Base-by-base conservation (phyloP, 2,888 invertebrate species). In the Beris chalybata region DNA sequence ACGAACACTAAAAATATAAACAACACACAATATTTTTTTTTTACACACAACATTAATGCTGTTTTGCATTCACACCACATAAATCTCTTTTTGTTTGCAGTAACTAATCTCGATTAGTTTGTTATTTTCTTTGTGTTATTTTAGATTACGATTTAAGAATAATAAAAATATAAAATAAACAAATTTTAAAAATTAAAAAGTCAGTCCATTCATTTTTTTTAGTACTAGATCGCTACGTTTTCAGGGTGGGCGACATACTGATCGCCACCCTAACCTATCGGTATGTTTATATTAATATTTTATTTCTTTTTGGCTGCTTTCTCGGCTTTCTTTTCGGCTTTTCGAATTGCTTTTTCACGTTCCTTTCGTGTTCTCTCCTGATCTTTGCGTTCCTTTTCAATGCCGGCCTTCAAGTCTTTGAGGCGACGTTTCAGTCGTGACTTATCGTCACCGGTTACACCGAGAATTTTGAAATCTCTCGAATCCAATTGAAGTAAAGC, bases 401-500 rank as follows among this genome's bases (percentile, higher is more conserved):
- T 88, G 75, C 89, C 89, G 68, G 87, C 81, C 74, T 90, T 88
- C 54, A 94, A 84, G 73, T 93, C 93, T 81, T 94, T 94, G 72
- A 94, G 86, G 77, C 92, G 91, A 48, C 92, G 85, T 80, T 94
- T 94, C 77, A 94, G 84, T 71, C 90, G 87, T 70, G 88, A 87
- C 78, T 93, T 93, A 79, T 93, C 93, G 69, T 92, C 91, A 45
- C 88, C 86, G 64, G 85, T 85, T 56, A 93, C 87, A 54, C 92
- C 92, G 54, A 93, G 85, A 71, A 89, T 86, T 83, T 97, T 98
- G 71, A 98, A 88, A 82, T 95, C 95, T 67, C 92, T 89, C 0
- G 95, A 93, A 77, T 96, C 95, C 64, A 98, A 84, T 70, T 91
- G 88, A 54, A 98, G 83, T 66, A 98, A 84, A 64, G 92, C 89